These are phyloP conservation scores for Rugalucina vietnamica DNA, from an alignment of 2,888 invertebrate genomes.

Conservation along the genomic window DNA sequence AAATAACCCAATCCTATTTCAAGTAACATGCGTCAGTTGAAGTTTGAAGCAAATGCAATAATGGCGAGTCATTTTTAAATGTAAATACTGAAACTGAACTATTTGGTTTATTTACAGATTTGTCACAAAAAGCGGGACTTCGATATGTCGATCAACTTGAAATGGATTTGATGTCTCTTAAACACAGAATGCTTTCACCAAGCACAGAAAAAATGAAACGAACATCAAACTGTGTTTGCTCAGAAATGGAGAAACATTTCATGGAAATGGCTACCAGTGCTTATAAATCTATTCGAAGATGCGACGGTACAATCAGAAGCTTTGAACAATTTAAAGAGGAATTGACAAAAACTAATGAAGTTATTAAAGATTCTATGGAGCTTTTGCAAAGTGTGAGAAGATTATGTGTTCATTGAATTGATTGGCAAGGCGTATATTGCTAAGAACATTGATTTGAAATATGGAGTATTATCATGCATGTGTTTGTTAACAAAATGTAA, in stretches of 20 bases:
- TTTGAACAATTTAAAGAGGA: constrained; percentile 72
- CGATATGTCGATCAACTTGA: constrained; percentile 63
- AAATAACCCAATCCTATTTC: no score
- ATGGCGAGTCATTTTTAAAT: no score
- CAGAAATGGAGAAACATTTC: constrained; percentile 72
- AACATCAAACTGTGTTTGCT: constrained; percentile 70
- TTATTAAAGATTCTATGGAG: constrained; percentile 68
- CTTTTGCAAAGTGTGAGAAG: constrained; percentile 68
- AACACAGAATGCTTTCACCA: constrained; percentile 50
- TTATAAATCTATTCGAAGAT: constrained; percentile 67
- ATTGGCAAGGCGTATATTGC: no score
- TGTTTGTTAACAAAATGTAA: no score
- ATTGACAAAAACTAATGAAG: constrained; percentile 69
- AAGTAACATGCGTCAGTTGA: no score
- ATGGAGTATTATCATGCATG: no score
- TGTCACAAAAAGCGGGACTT: constrained; percentile 60
- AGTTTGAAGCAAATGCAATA: no score
- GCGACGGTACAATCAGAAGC: constrained; percentile 64
- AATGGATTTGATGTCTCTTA: constrained; percentile 51
- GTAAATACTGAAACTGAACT: no score
- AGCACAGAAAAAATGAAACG: constrained; percentile 56
- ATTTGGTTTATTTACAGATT: constrained; percentile 54
- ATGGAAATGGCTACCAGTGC: constrained; percentile 74
- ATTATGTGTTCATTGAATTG: constrained; percentile 70
- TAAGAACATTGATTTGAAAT: no score